Evolutionary conservation across 2,888 invertebrate species (phyloP).

Genomic region (Augiades crinisus): DNA sequence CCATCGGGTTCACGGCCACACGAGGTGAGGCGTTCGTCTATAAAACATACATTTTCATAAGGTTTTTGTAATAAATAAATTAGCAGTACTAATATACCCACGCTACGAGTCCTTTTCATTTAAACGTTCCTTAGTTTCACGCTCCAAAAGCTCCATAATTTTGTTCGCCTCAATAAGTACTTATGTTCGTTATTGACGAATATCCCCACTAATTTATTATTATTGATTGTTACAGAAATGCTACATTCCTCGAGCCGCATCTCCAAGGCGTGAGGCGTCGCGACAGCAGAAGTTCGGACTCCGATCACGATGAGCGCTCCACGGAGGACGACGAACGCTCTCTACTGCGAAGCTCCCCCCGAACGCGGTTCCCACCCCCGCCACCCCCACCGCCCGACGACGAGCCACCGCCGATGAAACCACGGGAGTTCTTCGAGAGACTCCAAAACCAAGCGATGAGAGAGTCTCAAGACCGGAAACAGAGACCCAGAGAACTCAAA

Average conservation of each 20-base stretch:
- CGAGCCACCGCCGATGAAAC: conserved; percentile 77
- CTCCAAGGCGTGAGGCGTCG: conserved; percentile 82
- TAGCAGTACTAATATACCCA: no score
- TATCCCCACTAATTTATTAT: neutral
- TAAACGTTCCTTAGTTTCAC: no score
- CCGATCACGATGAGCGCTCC: conserved; percentile 74
- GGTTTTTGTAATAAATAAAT: no score
- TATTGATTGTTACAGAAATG: conserved; percentile 83
- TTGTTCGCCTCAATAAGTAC: no score
- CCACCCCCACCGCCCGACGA: conserved; percentile 72
- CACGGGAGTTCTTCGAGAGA: conserved; percentile 79
- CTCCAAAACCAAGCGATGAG: conserved; percentile 75
- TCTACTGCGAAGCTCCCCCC: conserved; percentile 66
- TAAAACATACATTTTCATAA: no score
- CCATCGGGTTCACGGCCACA: no score
- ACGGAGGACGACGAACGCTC: conserved; percentile 74
- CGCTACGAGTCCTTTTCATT: no score
- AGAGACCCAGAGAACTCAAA: conserved; percentile 55
- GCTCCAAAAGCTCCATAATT: no score
- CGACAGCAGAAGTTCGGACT: conserved; percentile 73
- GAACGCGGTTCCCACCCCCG: conserved; percentile 68
- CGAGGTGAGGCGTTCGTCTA: no score
- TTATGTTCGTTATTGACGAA: neutral
- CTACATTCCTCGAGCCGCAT: conserved; percentile 88
- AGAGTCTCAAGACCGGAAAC: conserved; percentile 63